Evolutionary conservation across 2,797 vertebrate species (phyloP), one percentile per base, ranked within the genome.

Genomic region (Ctenopoma multispine): DNA sequence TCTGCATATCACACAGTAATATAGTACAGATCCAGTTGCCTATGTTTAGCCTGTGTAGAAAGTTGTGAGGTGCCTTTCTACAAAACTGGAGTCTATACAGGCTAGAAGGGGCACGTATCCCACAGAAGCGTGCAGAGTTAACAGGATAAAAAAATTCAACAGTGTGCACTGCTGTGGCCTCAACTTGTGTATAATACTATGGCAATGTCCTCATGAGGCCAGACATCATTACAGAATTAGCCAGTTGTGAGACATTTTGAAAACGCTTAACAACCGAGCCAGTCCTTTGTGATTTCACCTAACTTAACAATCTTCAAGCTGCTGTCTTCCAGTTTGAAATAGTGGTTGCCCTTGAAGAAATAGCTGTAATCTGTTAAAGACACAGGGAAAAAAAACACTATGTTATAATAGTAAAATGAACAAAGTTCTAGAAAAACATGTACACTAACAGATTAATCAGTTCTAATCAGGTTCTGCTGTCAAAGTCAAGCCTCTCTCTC

Each of bases 241-340:
- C 77, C 69, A 75, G 69, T 54, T 69, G 72, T 8, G 53, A 69
- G 84, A 72, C 83, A 79, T 71, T 82, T 63, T 27, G 18, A 36
- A 77, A 63, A 49, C 47, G 81, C 91, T 97, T 94, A 99, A 92
- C 98, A 99, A 75, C 95, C 96, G 64, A 99, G 94, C 97, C 97
- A 99, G 90, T 99, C 97, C 40, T 95, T 94, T 92, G 95, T 98
- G 90, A 99, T 93, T 90, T 97, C 96, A 50, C 98, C 98, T 43
- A 99, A 92, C 93, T 98, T 98, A 76, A 98, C 94, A 2, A 96
- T 97, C 94, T 99, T 99, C 94, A 99, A 92, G 90, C 94, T 98
- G 84, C 93, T 96, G 93, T 99, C 97, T 81, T 99, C 96, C 93
- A 99, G 87, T 93, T 97, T 97, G 90, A 97, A 95, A 87, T 99